Percentiles rank a stretch among this genome's conserved stretches.
Conservation (phyloP, 1,140 invertebrate species). For the Pteromalus puparum region DNA sequence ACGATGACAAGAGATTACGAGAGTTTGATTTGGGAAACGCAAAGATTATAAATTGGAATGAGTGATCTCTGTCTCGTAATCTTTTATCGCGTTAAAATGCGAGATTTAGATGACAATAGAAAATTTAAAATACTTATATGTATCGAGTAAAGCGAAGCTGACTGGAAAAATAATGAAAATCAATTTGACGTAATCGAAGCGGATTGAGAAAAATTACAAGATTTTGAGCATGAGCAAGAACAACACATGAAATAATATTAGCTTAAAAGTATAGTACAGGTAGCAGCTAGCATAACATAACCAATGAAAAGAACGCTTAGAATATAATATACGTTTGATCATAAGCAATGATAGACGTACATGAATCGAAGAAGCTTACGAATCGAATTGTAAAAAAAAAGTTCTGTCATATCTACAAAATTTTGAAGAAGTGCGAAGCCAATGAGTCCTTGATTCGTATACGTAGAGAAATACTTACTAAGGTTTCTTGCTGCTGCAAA, state of each 20-base stretch:
- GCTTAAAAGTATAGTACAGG: background rate
- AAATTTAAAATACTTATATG: too few relatives aligned
- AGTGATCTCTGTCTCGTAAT: background rate
- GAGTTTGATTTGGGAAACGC: background rate
- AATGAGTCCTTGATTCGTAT: slow-evolving; percentile 38
- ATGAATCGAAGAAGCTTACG: slow-evolving; percentile 33
- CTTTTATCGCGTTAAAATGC: background rate
- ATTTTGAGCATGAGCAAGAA: background rate
- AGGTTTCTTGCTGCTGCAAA: slow-evolving; percentile 84
- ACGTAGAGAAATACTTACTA: slow-evolving; percentile 79
- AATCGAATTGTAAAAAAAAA: slow-evolving; percentile 11
- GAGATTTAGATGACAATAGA: background rate
- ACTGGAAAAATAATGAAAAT: background rate
- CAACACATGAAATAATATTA: background rate
- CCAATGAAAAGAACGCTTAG: background rate
- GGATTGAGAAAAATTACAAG: background rate
- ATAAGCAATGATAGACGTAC: slow-evolving; percentile 18
- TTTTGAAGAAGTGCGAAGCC: slow-evolving; percentile 20
- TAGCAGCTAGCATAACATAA: background rate
- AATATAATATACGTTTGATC: background rate
- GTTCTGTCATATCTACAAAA: slow-evolving; percentile 16
- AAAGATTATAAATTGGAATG: background rate
- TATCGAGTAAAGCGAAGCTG: background rate
- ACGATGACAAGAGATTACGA: background rate
- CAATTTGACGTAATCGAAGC: background rate